Base-by-base conservation (phyloP, 2,113 vertebrate genomes). In the Puffinus mauretanicus region DNA sequence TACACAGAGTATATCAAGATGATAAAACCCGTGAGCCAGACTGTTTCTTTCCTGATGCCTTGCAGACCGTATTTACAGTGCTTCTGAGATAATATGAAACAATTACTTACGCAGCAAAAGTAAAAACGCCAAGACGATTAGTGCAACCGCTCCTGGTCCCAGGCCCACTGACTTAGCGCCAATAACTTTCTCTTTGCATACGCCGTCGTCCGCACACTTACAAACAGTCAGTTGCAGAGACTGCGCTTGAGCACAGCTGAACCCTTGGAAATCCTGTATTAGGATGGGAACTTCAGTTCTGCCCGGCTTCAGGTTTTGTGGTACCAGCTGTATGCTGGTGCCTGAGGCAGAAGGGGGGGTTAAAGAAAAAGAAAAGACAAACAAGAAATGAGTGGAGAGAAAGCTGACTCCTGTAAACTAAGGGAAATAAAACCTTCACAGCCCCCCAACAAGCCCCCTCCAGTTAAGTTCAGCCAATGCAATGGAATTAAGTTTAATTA, bases 21-120 rank as follows among this genome's bases (percentile, higher is more conserved):
- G 42, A 73, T 69, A 90, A 96, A 65, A 57, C 4, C 26, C 19
- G 26, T 24, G 46, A 64, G 38, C 27, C 10, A 6, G 61, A 54
- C 46, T 71, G n/a, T 19, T 89, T 65, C 38, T 70, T 62, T 42
- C 44, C 30, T 46, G 44, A 66, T 75, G 38, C 47, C 18, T 76
- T 69, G 44, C 54, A 73, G 87, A 72, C 26, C 22, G 13, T 24
- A 61, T 29, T 78, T 44, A n/a, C 54, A 77, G 40, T 15, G 20
- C 22, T 70, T 69, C 32, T 29, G 42, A 89, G 65, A 57, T n/a
- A 81, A 87, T 2, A 44, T 0, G 25, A 51, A 91, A 62, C 25
- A 66, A 70, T 67, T 81, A 98, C 98, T 98, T 97, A 98, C 98
- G 90, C 24, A 98, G 90, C 90, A 98, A 34, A 46, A 98, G 94